Conservation (phyloP, 2,113 vertebrate species). For the rat (Rattus norvegicus) region DNA sequence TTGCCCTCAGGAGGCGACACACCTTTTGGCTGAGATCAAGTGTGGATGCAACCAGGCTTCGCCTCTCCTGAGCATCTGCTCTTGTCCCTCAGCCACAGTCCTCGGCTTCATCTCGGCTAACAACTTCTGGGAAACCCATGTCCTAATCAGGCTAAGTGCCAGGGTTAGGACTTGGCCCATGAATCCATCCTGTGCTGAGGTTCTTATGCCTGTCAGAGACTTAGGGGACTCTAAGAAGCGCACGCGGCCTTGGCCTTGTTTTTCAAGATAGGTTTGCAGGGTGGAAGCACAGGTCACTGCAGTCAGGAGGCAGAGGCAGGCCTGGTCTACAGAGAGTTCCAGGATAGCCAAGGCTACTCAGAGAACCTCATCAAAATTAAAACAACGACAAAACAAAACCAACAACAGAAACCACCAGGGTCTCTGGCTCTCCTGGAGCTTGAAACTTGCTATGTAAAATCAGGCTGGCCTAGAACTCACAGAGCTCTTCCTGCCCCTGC, state of each 20-base stretch:
- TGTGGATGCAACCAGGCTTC: background rate
- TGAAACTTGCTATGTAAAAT: background rate
- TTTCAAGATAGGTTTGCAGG: background rate
- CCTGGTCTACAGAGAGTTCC: background rate
- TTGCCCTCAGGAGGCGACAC: no score
- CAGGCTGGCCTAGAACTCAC: background rate
- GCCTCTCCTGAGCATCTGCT: background rate
- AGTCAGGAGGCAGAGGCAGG: background rate
- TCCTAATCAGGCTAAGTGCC: background rate
- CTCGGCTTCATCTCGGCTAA: background rate
- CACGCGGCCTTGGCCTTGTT: no score
- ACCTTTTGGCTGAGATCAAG: no score
- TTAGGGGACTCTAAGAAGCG: background rate
- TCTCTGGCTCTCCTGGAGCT: background rate
- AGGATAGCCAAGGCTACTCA: background rate
- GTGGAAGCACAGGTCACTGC: background rate
- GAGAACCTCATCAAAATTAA: background rate
- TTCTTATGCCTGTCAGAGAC: background rate
- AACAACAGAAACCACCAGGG: background rate
- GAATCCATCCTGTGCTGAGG: background rate
- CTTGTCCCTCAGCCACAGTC: background rate
- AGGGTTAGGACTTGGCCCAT: background rate
- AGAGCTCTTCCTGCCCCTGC: background rate
- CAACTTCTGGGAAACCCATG: background rate
- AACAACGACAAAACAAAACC: background rate